Conservation (phyloP, 2,113 vertebrate genomes). For the Columbina picui region DNA sequence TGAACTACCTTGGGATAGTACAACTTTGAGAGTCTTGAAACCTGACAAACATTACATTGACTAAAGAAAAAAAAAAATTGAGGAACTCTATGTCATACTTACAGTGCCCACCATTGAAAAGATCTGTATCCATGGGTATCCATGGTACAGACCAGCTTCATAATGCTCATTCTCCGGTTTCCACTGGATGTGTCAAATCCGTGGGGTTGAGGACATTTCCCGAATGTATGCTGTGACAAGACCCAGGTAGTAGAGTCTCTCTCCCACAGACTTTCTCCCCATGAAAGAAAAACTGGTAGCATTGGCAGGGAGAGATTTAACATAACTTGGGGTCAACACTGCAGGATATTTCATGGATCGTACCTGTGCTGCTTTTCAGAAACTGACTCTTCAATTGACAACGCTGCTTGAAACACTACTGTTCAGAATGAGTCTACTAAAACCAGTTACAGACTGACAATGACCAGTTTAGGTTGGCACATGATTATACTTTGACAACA, state of each 20-base stretch:
- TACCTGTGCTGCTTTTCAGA: neutral
- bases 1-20: neutral
- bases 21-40: neutral
- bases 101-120: neutral
- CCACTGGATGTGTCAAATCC: fast-evolving
- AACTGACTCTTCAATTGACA: neutral
- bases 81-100: neutral
- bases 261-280: neutral
- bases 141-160: neutral
- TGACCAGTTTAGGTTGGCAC: neutral
- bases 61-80: neutral
- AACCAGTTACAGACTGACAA: neutral
- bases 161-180: neutral
- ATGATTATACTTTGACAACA: neutral
- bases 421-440: neutral
- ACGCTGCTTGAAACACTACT: neutral
- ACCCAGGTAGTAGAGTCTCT: neutral
- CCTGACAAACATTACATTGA: neutral
- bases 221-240: neutral
- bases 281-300: neutral
- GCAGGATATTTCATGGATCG: neutral
- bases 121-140: neutral
- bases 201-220: neutral
- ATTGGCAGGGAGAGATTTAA: neutral
- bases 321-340: neutral